These are phyloP conservation scores for Philantomba maxwellii DNA, from an alignment of 2,113 vertebrate species.

Conservation along the genomic window DNA sequence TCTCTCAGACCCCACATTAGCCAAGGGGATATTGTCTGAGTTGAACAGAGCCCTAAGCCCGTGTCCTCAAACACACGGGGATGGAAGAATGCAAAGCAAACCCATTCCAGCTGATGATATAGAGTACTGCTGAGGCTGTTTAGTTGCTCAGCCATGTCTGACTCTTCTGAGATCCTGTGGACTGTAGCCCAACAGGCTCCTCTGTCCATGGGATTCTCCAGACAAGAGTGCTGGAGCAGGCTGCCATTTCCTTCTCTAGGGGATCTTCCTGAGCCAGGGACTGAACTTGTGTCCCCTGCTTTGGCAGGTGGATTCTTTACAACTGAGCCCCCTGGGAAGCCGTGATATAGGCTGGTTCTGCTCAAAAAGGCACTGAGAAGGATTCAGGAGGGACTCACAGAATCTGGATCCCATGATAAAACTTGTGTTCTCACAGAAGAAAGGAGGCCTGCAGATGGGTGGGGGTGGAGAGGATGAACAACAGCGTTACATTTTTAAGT, in stretches of 20 bases:
- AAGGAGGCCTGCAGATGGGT: neutral
- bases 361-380: neutral
- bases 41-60: neutral
- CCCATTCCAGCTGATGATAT: rapidly evolving
- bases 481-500: neutral
- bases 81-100: neutral
- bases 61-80: neutral
- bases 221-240: neutral
- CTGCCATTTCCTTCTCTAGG: neutral
- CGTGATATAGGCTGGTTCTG: neutral
- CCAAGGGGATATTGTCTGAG: neutral
- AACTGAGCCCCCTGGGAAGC: neutral
- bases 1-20: neutral
- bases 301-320: neutral
- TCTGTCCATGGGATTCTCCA: neutral
- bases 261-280: neutral
- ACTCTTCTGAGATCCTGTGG: neutral
- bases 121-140: neutral
- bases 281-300: neutral
- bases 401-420: neutral
- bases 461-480: neutral
- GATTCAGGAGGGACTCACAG: neutral
- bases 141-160: neutral
- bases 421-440: neutral
- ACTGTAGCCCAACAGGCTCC: neutral